A percentile compares a stretch with the other conserved stretches of the same genome.
These are phyloP conservation scores for Drosophila bipectinata DNA, from an alignment of 1,140 invertebrate species.

Conservation along the genomic window DNA sequence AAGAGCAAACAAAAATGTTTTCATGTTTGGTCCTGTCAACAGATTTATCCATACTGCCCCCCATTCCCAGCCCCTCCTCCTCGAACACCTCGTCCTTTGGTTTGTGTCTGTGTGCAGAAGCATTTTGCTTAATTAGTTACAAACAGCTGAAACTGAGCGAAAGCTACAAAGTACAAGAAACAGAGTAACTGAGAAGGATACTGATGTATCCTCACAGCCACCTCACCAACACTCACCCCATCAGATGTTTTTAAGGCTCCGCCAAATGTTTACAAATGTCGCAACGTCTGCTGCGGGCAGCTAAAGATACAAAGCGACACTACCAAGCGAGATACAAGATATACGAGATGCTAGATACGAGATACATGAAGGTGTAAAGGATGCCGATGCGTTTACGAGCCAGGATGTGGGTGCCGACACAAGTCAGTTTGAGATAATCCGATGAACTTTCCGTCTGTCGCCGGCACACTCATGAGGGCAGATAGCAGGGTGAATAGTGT, in stretches of 20 bases:
- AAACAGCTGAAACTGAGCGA: slow-evolving; percentile 60
- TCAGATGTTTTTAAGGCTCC: slow-evolving; percentile 46
- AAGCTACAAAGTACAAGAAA: slow-evolving; percentile 5
- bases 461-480: slow-evolving; percentile 38
- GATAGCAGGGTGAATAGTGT: background rate
- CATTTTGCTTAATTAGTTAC: slow-evolving; percentile 82
- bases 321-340: slow-evolving; percentile 18
- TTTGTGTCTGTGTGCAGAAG: slow-evolving; percentile 57
- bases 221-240: background rate
- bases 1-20: slow-evolving; percentile 82
- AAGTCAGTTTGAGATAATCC: slow-evolving; percentile 44
- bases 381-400: background rate
- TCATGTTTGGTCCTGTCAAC: slow-evolving; percentile 80
- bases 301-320: slow-evolving; percentile 34
- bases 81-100: background rate
- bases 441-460: slow-evolving; percentile 25
- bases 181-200: background rate
- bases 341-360: slow-evolving; percentile 19
- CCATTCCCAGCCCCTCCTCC: background rate
- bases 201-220: slow-evolving; percentile 5
- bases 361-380: slow-evolving; percentile 18
- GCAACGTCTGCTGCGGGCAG: slow-evolving; percentile 52
- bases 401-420: slow-evolving; percentile 6
- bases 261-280: slow-evolving; percentile 58
- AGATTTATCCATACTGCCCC: slow-evolving; percentile 56